Evolutionary conservation across 2,888 invertebrate species (phyloP), one percentile per base, ranked within the genome.

Genomic region (Stenodera caucasica): DNA sequence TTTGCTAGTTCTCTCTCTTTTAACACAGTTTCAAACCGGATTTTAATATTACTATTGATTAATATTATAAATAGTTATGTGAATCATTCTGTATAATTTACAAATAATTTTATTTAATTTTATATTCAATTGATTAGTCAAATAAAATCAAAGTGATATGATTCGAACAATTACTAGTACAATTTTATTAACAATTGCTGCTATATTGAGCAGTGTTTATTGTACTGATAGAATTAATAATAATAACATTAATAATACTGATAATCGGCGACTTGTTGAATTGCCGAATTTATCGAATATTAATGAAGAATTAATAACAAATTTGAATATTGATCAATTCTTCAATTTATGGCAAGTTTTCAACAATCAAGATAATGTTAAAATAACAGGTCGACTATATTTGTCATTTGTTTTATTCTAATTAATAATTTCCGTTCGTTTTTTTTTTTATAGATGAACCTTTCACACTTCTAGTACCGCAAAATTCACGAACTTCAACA

Each of bases 381-480:
- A 77, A 73, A 78, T 79, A 72, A 81, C 82, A 77, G 81, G 82
- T 81, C 71, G 70, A 73, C 40, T 29, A 11, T 55, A 11, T 11
- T 30, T 23, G 9, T 18, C n/a, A 26, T 29, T 33, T 35, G 11
- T 18, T 53, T 21, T 40, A n/a, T 30, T 26, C 14, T 35, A 61
- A 57, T 57, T 53, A 53, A 32, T 35, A 15, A 15, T 32, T 57
- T 53, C 57, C 57, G 54, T 49, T 52, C n/a, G 15, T 26, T 55
- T 60, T 40, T 63, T 52, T 67, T 63, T 53, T 82, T 81, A 14
- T 82, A 86, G 86, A 84, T 74, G 82, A 84, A 65, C 84, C 85
- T 11, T 86, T 84, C 72, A 86, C 86, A 73, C 82, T 86, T 72
- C 81, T 86, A 73, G 84, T 85, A 55, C 86, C 86, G 67, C 80